Evolutionary conservation across 2,888 invertebrate genomes (phyloP).

Genomic region (Drosophila acutilabella): DNA sequence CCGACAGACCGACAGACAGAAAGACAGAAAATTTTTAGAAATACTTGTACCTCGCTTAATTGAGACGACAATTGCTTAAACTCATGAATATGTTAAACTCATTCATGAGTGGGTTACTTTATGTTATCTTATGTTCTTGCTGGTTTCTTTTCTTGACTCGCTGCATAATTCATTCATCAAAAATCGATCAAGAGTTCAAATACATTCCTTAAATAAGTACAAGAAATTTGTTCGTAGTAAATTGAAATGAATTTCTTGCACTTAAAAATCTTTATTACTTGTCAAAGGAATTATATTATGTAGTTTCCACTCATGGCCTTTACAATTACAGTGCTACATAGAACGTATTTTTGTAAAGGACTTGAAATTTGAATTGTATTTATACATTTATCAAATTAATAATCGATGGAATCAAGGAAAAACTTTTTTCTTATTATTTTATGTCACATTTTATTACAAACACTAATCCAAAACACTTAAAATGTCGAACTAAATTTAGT

Average conservation of each 20-base stretch:
- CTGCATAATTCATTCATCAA: slow-evolving; percentile 12
- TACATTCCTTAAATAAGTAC: not conserved
- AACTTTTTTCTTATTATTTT: no score
- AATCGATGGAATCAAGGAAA: no score
- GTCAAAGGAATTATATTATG: not conserved
- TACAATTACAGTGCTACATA: no score
- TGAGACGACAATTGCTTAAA: slow-evolving; percentile 39
- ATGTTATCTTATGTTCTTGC: slow-evolving; percentile 1
- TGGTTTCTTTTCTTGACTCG: not conserved
- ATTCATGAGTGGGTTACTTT: not conserved
- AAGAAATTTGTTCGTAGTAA: not conserved
- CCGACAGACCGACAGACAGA: not conserved
- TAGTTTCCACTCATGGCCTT: no score
- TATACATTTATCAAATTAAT: no score
- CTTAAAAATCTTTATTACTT: not conserved
- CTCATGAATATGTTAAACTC: slow-evolving; percentile 21
- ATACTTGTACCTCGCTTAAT: slow-evolving; percentile 37
- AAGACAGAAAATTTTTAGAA: slow-evolving; percentile 10
- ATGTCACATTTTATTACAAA: no score
- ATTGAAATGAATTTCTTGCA: not conserved
- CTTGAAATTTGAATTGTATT: no score
- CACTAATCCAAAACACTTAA: no score
- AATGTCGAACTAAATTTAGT: no score
- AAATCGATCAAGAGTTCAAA: slow-evolving; percentile 22
- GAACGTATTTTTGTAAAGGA: no score